These are phyloP conservation scores for Casuarius casuarius DNA, from an alignment of 2,113 vertebrate species.

Conservation along the genomic window DNA sequence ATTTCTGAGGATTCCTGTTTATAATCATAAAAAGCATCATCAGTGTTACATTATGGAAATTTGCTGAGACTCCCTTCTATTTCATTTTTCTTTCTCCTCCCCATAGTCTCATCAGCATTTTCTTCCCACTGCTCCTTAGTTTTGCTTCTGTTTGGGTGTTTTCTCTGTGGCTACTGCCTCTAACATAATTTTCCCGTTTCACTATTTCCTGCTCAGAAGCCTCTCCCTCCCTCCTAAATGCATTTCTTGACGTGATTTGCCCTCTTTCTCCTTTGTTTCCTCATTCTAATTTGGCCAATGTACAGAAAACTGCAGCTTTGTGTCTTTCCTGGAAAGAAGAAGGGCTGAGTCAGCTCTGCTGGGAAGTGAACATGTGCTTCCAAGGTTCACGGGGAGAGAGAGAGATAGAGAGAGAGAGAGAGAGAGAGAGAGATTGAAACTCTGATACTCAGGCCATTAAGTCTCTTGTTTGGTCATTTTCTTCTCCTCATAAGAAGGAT, in stretches of 20 bases:
- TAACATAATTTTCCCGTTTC: neutral
- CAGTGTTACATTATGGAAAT: slow-evolving; percentile 43
- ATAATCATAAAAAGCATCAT: slow-evolving; percentile 31
- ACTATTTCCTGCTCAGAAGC: neutral
- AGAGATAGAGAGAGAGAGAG: neutral
- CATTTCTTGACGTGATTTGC: neutral
- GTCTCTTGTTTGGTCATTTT: neutral
- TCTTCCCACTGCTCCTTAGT: neutral
- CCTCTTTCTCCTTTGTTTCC: neutral
- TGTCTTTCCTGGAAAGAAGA: neutral
- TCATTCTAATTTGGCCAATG: neutral
- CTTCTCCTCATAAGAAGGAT: neutral
- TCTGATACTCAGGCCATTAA: neutral
- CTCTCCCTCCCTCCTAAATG: neutral
- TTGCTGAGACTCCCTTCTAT: slow-evolving; percentile 24
- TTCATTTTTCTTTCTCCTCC: slow-evolving; percentile 2
- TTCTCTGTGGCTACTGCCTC: neutral
- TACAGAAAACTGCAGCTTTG: neutral
- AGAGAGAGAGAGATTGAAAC: neutral
- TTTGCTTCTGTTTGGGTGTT: neutral
- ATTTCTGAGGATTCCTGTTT: slow-evolving; percentile 5
- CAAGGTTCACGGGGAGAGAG: neutral
- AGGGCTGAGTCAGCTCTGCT: slow-evolving; percentile 7
- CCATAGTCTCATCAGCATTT: neutral
- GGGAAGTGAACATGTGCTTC: neutral